Conservation (phyloP, 2,797 vertebrate genomes). For the Manis javanica region DNA sequence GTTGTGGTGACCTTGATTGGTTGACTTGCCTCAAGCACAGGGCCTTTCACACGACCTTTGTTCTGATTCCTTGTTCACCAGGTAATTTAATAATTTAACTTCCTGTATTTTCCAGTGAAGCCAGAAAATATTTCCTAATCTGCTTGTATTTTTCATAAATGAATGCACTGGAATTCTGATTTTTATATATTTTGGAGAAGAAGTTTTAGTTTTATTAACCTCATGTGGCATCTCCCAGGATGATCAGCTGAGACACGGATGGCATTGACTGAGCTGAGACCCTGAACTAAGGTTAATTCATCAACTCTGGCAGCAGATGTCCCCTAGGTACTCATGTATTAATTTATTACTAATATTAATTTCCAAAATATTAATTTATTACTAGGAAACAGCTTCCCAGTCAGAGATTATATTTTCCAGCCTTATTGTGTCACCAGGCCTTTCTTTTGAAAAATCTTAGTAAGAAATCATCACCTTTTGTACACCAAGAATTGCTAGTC, state of each 20-base stretch:
- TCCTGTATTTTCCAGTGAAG: not conserved
- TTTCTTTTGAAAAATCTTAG: not conserved
- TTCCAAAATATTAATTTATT: not conserved
- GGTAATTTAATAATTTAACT: slow-evolving; percentile 30
- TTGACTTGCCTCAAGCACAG: not conserved
- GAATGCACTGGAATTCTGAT: not conserved
- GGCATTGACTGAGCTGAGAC: not conserved
- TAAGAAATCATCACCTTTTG: not conserved
- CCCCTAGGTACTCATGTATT: not conserved
- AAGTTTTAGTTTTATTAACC: not conserved
- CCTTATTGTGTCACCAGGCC: not conserved
- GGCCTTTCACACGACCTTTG: slow-evolving; percentile 14
- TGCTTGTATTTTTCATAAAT: slow-evolving; percentile 14
- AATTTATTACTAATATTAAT: not conserved
- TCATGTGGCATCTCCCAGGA: not conserved
- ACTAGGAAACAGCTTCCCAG: not conserved
- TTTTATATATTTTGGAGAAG: not conserved
- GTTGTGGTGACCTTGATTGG: not conserved
- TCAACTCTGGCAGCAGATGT: not conserved
- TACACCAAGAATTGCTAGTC: not conserved
- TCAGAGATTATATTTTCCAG: not conserved
- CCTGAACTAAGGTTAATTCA: not conserved
- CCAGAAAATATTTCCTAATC: slow-evolving; percentile 38
- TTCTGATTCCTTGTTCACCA: not conserved
- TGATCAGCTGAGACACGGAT: not conserved